Conservation (phyloP, 2,113 vertebrate genomes). For the cattle (Bos taurus) region ARS-UCD2.0 NC_037343.1:38581001-38581500, state of each 20-base stretch:
- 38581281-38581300: neutral
- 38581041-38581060: conserved; percentile 15
- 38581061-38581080: conserved; percentile 66
- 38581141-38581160: neutral
- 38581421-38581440: neutral
- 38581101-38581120: neutral
- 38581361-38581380: neutral
- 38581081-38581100: neutral
- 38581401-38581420: neutral
- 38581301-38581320: neutral
- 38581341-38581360: neutral
- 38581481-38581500: fast-evolving
- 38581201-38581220: neutral
- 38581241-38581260: neutral
- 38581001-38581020: conserved; percentile 28
- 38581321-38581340: neutral
- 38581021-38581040: conserved; percentile 38
- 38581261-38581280: neutral
- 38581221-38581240: neutral
- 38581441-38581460: neutral
- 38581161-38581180: neutral
- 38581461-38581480: neutral
- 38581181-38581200: neutral
- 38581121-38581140: neutral
- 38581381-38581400: neutral